These are phyloP conservation scores for Cnemophilus loriae DNA, from an alignment of 2,113 vertebrate genomes.

Conservation along the genomic window DNA sequence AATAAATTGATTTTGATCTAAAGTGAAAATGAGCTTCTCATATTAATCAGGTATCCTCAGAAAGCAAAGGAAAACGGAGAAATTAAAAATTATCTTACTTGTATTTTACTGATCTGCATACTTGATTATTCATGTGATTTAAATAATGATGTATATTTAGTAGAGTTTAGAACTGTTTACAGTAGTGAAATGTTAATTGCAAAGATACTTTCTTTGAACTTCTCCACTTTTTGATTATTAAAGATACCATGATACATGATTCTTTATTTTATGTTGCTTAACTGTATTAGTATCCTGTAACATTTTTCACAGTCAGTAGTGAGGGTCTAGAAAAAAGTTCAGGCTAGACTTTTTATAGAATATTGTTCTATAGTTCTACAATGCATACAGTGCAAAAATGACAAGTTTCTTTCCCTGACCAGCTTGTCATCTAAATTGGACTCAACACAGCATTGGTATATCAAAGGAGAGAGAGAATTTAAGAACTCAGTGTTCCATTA, in stretches of 20 bases:
- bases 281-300: background rate
- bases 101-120: background rate
- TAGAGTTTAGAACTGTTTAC: background rate
- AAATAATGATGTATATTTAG: background rate
- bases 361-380: background rate
- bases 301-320: background rate
- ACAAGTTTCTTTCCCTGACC: background rate
- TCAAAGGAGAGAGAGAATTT: constrained; percentile 8
- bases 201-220: background rate
- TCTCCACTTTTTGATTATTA: background rate
- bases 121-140: background rate
- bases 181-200: background rate
- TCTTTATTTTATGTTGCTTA: background rate
- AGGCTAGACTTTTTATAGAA: background rate
- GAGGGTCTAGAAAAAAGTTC: background rate
- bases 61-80: background rate
- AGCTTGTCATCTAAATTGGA: background rate
- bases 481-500: background rate
- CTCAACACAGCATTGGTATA: background rate
- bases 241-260: background rate
- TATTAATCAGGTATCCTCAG: background rate
- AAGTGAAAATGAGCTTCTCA: background rate
- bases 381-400: background rate
- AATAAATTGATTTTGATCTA: background rate
- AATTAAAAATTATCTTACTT: background rate